Evolutionary conservation across 2,888 invertebrate species (phyloP), one percentile per base, ranked within the genome.

Genomic region (Belgica antarctica): DNA sequence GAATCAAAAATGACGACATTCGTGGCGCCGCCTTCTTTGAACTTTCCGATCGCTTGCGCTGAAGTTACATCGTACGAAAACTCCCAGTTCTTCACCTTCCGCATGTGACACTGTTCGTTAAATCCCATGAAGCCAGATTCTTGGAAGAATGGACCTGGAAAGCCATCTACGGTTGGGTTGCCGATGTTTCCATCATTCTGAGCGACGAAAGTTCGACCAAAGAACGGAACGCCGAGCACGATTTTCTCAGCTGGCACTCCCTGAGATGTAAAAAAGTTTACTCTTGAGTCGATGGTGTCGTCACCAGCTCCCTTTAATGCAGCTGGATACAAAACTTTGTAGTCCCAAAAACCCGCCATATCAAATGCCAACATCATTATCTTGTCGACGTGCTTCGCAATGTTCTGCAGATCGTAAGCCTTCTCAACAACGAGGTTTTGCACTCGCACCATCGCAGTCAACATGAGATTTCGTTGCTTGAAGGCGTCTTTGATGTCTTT

Each of bases 341-440:
- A 12, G n/a, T 52, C 31, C 68, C 68, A 68, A 34, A 10, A 1
- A 3, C 68, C 57, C 2, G 68, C 2, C 12, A 47, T 24, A 7
- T 68, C 68, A 57, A 57, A 68, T 17, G 68, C 57, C n/a, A 52
- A 31, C 19, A 68, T 31, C 2, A 47, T 1, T 10, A 68, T 68
- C 2, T 31, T 24, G 25, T 68, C 57, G 2, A 57, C 68, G 19
- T 25, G 15, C n/a, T 68, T 27, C n/a, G 28, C 25, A 24, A 84
- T 77, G 66, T 72, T 74, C 4, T 74, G 72, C 4, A 82, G 75
- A 69, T 82, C 78, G 72, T 83, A 84, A n/a, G 80, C 81, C 0
- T 72, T 71, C 59, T 78, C 77, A 1, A 77, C 73, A 3, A 52
- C 24, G 10, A 27, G 15, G 12, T 25, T 17, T 34, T 1, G 27